Evolutionary conservation across 2,797 vertebrate genomes (phyloP), one percentile per base, ranked within the genome.

Genomic region (Silurus lanzhouensis): DNA sequence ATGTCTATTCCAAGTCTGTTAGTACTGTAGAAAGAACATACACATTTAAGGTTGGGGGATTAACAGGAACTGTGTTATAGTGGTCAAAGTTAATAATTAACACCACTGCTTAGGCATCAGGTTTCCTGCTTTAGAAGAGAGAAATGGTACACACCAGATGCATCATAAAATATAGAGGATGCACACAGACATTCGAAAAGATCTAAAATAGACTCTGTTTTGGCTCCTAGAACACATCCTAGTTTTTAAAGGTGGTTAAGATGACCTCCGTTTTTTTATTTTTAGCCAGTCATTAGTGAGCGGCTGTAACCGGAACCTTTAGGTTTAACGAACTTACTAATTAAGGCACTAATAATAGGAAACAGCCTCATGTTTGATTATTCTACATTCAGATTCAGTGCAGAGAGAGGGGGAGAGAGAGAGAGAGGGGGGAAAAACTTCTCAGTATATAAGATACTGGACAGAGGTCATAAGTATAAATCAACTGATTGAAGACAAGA

Each of bases 241-340:
- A 6, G n/a, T 38, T 74, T 46, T 20, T 13, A 44, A 68, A 68
- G 67, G 27, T 20, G 68, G 19, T 8, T 46, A 52, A 52, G n/a
- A n/a, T 74, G 71, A 52, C 38, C 14, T 75, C 48, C 17, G 55
- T 75, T 75, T 75, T 75, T 55, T 75, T 55, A 55, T 75, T 25
- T 14, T 75, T 38, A 38, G 38, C 38, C 14, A 14, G 46, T 55
- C 46, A 75, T 52, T 55, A 75, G 48, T 55, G 46, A 52, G 71
- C n/a, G n/a, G 46, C 71, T 74, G 52, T 74, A 52, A 52, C 71
- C 25, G 48, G 22, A 74, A 55, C 13, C 48, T 27, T 74, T 74
- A 52, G n/a, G n/a, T 74, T 74, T 6, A 55, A 52, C 70, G 22
- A 22, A 71, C 20, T 71, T 5, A 3, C 10, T 70, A 48, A 48